Conservation (phyloP, 2,888 invertebrate species). For the Eupithecia subumbrata region DNA sequence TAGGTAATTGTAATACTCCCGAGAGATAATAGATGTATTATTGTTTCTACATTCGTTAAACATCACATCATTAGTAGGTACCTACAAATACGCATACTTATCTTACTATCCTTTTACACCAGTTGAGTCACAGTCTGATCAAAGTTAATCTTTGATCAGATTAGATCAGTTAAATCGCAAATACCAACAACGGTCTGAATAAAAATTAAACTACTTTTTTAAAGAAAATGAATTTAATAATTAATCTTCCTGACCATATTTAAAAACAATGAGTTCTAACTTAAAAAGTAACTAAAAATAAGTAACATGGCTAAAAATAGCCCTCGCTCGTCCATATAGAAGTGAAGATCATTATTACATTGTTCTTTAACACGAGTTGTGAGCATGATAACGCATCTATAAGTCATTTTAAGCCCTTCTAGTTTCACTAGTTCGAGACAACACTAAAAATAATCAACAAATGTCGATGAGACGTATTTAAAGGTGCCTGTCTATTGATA, state of each 20-base stretch:
- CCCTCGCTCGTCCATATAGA: neutral
- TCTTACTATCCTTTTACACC: neutral
- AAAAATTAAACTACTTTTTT: neutral
- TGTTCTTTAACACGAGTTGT: neutral
- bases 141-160: no score
- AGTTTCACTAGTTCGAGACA: neutral
- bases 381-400: neutral
- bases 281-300: neutral
- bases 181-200: neutral
- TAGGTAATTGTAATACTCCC: constrained; percentile 13
- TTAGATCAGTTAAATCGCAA: neutral
- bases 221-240: neutral
- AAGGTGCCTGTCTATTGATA: neutral
- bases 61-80: neutral
- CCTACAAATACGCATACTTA: neutral
- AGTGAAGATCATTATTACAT: constrained; percentile 1
- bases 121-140: neutral
- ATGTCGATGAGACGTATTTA: neutral
- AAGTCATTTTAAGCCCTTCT: neutral
- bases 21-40: constrained; percentile 14
- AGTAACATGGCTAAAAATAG: neutral
- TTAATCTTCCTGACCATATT: neutral
- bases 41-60: constrained; percentile 9
- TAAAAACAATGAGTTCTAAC: neutral
- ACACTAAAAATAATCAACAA: neutral